Conservation (phyloP, 2,888 invertebrate species). For the Morinoia aosen region DNA sequence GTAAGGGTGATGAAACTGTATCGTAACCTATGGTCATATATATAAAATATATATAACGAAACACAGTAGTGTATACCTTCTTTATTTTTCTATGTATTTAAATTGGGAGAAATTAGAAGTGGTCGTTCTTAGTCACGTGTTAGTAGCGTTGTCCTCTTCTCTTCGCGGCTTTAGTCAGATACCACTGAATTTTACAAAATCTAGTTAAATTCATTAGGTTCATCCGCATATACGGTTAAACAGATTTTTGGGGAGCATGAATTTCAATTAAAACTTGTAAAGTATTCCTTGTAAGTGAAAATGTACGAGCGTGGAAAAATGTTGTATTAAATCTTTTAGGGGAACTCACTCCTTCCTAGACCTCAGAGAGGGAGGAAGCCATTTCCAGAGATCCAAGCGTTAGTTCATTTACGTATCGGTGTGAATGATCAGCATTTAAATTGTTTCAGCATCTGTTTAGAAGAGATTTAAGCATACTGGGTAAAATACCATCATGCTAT, state of each 20-base stretch:
- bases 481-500: too few relatives aligned
- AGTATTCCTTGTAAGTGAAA: too few relatives aligned
- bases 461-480: too few relatives aligned
- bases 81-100: slow-evolving; percentile 25
- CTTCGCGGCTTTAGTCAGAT: not conserved
- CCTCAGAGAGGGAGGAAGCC: not conserved
- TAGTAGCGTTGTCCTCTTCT: not conserved
- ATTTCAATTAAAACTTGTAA: not conserved
- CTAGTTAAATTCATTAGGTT: not conserved
- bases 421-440: too few relatives aligned
- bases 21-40: not conserved
- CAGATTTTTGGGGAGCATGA: not conserved
- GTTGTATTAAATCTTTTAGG: not conserved
- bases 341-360: not conserved
- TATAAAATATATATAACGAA: slow-evolving; percentile 6
- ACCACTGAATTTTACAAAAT: not conserved
- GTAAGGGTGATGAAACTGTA: not conserved
- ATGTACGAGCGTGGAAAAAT: not conserved
- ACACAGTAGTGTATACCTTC: slow-evolving; percentile 40
- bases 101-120: not conserved
- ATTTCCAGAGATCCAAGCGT: not conserved
- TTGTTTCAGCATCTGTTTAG: too few relatives aligned
- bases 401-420: too few relatives aligned
- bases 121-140: not conserved
- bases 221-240: not conserved